A percentile compares a stretch with the other conserved stretches of the same genome.
Evolutionary conservation across 1,140 invertebrate species (phyloP).

Genomic region (Acyrthosiphon pisum): DNA sequence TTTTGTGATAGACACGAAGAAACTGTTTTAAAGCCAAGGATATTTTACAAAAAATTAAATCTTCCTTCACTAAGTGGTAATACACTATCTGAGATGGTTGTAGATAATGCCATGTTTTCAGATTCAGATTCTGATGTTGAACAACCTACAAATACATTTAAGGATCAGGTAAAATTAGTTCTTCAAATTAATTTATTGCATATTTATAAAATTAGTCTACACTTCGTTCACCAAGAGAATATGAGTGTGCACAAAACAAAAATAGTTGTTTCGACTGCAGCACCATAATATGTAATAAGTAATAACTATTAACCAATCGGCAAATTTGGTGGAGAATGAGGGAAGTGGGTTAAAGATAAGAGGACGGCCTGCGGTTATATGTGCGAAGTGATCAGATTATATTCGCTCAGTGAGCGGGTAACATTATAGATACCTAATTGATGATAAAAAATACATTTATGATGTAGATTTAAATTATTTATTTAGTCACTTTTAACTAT

Average conservation of each 20-base stretch:
- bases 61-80: constrained; percentile 46
- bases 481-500: not conserved
- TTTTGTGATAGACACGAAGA: constrained; percentile 43
- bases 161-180: constrained; percentile 27
- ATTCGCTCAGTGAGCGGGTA: not conserved
- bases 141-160: not conserved
- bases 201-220: not conserved
- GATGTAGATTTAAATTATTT: not conserved
- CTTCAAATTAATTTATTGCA: not conserved
- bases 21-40: constrained; percentile 45
- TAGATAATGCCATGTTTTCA: constrained; percentile 36
- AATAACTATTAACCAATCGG: not conserved
- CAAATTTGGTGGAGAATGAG: not conserved
- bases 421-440: not conserved
- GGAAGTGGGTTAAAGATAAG: not conserved
- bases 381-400: not conserved
- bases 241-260: not conserved
- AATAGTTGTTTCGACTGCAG: not conserved
- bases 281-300: no score
- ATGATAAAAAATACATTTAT: not conserved
- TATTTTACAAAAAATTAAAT: constrained; percentile 50
- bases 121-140: constrained; percentile 43
- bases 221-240: not conserved
- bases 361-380: not conserved
- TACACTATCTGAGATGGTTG: not conserved